Conservation (phyloP, 2,797 vertebrate species). For the Typhlichthys eigenmanni region DNA sequence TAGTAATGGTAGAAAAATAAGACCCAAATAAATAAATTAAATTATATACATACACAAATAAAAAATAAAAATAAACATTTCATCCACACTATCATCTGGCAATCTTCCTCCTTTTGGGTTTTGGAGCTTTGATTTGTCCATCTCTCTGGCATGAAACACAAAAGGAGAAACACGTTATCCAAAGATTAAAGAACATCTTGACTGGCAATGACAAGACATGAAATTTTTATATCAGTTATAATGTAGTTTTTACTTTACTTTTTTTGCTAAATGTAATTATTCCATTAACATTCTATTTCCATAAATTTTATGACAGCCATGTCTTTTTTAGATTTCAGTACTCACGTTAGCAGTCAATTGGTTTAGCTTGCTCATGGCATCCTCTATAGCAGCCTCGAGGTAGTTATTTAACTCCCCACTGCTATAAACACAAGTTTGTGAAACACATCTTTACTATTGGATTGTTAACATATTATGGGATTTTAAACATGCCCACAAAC, state of each 20-base stretch:
- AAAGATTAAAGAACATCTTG: not conserved
- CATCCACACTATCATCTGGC: constrained; percentile 86
- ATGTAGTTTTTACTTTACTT: too few species aligned
- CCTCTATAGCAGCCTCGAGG: constrained; percentile 88
- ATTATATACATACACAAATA: not conserved
- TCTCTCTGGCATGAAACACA: constrained; percentile 76
- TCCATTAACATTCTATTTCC: not conserved
- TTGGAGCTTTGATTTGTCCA: constrained; percentile 84
- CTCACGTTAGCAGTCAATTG: constrained; percentile 87
- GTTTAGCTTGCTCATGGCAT: constrained; percentile 85
- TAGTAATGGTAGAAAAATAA: constrained; percentile 9
- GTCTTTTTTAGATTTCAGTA: constrained; percentile 27
- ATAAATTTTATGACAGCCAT: too few species aligned
- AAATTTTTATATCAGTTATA: too few species aligned
- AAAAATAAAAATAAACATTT: constrained; percentile 7
- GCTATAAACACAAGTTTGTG: constrained; percentile 53
- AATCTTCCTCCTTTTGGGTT: constrained; percentile 88
- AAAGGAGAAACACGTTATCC: constrained; percentile 8
- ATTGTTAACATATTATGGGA: not conserved
- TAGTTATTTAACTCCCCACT: constrained; percentile 85
- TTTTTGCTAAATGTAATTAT: not conserved
- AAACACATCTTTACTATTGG: not conserved
- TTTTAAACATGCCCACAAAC: not conserved
- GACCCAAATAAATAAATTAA: not conserved
- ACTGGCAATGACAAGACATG: too few species aligned